These are phyloP conservation scores for Sussaba pulchella DNA, from an alignment of 2,888 invertebrate species.

Conservation along the genomic window DNA sequence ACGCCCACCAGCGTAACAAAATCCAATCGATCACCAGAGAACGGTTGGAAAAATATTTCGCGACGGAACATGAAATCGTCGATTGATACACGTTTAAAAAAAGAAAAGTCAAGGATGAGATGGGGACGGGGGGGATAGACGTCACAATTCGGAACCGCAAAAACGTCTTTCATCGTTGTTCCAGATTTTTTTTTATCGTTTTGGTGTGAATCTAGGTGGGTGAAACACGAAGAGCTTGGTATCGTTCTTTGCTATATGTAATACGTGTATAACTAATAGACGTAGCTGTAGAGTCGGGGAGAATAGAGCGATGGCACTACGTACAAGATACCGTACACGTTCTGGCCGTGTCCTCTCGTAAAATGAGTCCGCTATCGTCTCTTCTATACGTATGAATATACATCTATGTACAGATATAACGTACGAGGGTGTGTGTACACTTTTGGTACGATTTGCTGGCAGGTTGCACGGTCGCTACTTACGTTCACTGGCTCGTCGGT, in stretches of 20 bases:
- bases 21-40: too few species aligned
- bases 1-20: too few species aligned
- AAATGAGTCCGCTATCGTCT: conserved; percentile 56
- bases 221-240: conserved; percentile 49
- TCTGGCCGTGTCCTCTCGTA: conserved; percentile 63
- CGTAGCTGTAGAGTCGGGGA: conserved; percentile 16
- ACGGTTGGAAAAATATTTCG: neutral
- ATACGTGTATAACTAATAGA: conserved; percentile 40
- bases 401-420: neutral
- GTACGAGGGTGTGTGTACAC: conserved; percentile 19
- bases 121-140: conserved; percentile 35
- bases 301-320: conserved; percentile 37
- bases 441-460: conserved; percentile 39
- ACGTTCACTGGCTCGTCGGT: conserved; percentile 14
- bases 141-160: conserved; percentile 46
- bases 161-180: conserved; percentile 64
- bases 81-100: conserved; percentile 35
- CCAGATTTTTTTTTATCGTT: conserved; percentile 81
- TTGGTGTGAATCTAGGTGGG: conserved; percentile 79
- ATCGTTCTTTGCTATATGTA: conserved; percentile 45
- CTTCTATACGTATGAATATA: too few species aligned
- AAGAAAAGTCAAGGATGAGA: neutral
- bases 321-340: conserved; percentile 43
- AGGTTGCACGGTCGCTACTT: conserved; percentile 39
- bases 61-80: conserved; percentile 47